phyloP scores from a whole-genome alignment of 2,113 vertebrate genomes.

The Upupa epops region DNA sequence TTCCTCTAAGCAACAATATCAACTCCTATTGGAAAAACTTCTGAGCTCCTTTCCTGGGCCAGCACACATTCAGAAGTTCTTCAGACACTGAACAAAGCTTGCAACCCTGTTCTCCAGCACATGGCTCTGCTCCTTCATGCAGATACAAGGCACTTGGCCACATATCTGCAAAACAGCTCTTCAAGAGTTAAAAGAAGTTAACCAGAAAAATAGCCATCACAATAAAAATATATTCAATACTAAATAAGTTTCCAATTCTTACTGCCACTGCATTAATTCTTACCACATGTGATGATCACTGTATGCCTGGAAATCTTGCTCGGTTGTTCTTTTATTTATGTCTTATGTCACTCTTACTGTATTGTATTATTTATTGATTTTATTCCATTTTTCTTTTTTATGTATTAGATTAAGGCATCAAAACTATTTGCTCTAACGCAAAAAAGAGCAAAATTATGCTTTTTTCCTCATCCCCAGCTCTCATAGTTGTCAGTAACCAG shows the following conservation, averaged over 20 bases:
- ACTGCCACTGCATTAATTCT: background rate
- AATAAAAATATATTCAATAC: background rate
- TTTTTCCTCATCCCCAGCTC: background rate
- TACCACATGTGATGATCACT: background rate
- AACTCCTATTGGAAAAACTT: background rate
- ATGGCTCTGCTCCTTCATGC: accelerated
- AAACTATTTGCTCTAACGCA: background rate
- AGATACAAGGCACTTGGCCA: background rate
- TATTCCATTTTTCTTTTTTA: background rate
- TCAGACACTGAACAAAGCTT: background rate
- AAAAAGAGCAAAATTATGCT: background rate
- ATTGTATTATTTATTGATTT: no score
- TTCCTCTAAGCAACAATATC: background rate
- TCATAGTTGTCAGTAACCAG: constrained; percentile 10
- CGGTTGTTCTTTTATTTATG: no score
- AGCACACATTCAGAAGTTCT: background rate
- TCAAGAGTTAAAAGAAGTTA: background rate
- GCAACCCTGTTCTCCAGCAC: accelerated
- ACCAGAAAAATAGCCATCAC: background rate
- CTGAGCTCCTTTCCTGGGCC: no score
- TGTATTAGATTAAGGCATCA: background rate
- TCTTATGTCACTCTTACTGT: no score
- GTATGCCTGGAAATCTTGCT: background rate
- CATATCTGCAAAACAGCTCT: background rate
- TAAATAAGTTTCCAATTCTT: background rate